These are phyloP conservation scores for Sacculina carcini DNA, from an alignment of 2,888 invertebrate species.

Conservation along the genomic window DNA sequence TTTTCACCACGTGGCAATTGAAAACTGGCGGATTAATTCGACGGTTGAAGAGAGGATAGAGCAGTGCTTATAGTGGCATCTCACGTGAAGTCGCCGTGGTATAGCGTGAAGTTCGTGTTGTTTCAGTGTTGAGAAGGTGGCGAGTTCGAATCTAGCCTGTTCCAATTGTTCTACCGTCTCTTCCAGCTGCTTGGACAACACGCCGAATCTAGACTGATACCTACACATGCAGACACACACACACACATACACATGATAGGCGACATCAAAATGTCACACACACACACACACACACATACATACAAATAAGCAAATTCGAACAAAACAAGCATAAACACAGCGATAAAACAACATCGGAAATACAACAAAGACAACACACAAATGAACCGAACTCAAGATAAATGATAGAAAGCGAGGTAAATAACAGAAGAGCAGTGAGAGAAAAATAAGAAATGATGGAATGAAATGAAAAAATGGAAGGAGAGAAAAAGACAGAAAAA, in stretches of 20 bases:
- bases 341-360: background rate
- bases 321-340: background rate
- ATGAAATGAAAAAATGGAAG: background rate
- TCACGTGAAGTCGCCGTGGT: slow-evolving; percentile 60
- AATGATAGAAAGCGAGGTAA: background rate
- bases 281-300: no score
- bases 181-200: slow-evolving; percentile 57
- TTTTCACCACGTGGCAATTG: no score
- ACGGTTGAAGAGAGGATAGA: no score
- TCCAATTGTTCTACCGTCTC: slow-evolving; percentile 73
- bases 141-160: slow-evolving; percentile 58
- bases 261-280: no score
- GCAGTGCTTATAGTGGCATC: no score
- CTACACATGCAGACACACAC: slow-evolving; percentile 12
- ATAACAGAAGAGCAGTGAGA: background rate
- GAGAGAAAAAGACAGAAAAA: no score
- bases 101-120: slow-evolving; percentile 72
- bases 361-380: slow-evolving; percentile 10
- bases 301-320: slow-evolving; percentile 18
- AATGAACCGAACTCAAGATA: background rate
- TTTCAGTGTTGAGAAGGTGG: slow-evolving; percentile 68
- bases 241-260: slow-evolving; percentile 14
- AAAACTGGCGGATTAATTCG: no score
- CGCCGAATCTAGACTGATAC: slow-evolving; percentile 40
- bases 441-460: background rate